Evolutionary conservation across 2,888 invertebrate species (phyloP).

Genomic region (Orchestes rusci): DNA sequence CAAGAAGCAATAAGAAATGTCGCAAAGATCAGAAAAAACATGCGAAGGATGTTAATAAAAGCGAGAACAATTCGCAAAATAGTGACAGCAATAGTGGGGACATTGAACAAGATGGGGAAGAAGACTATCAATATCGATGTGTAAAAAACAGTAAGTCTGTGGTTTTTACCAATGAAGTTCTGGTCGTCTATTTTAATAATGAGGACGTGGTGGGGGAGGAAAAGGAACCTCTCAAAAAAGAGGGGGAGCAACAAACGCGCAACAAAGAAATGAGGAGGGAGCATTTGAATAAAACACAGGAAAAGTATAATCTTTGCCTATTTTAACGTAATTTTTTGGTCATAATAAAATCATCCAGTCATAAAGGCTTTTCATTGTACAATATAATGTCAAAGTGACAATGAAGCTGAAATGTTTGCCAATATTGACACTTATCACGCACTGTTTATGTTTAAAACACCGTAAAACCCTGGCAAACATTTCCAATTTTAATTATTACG

Average conservation of each 20-base stretch:
- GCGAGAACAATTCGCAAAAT: conserved; percentile 14
- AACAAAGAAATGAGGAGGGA: conserved; percentile 56
- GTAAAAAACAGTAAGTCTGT: conserved; percentile 44
- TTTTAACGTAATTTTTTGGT: too few relatives aligned
- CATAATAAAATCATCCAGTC: too few relatives aligned
- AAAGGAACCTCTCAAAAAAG: conserved; percentile 56
- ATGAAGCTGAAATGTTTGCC: too few relatives aligned
- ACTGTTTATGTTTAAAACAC: too few relatives aligned
- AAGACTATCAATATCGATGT: conserved; percentile 31
- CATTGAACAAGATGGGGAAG: too few relatives aligned
- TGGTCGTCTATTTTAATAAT: conserved; percentile 57
- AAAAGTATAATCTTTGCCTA: conserved; percentile 32
- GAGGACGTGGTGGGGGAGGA: conserved; percentile 45
- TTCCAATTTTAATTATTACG: too few relatives aligned
- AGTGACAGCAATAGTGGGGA: too few relatives aligned
- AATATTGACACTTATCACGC: too few relatives aligned
- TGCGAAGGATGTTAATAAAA: conserved; percentile 33
- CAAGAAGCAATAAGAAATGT: conserved; percentile 37
- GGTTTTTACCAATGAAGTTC: conserved; percentile 49
- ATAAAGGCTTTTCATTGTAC: too few relatives aligned
- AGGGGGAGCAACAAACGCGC: conserved; percentile 56
- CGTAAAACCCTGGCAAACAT: too few relatives aligned
- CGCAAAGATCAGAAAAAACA: conserved; percentile 36
- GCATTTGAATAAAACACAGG: conserved; percentile 35
- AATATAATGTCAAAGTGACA: too few relatives aligned